phyloP scores from a whole-genome alignment of 2,888 invertebrate genomes.

The Pristionchus japonicus region DNA sequence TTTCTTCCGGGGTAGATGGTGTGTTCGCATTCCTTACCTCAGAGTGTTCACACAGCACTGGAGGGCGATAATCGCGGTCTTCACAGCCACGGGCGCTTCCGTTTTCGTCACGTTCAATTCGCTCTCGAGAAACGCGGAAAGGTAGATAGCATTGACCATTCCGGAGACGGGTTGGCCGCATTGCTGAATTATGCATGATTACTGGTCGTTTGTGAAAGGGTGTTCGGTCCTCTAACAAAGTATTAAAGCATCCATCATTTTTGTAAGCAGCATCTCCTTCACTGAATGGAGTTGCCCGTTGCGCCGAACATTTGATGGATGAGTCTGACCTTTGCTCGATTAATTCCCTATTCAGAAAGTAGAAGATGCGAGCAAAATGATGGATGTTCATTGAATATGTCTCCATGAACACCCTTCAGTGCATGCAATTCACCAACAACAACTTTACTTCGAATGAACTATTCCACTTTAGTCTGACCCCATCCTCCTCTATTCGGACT shows the following conservation, averaged over 20 bases:
- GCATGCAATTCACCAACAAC: no score
- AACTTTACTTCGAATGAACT: neutral
- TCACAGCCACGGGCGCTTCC: conserved; percentile 57
- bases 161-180: conserved; percentile 50
- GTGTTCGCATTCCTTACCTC: conserved; percentile 50
- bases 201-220: no score
- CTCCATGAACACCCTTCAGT: no score
- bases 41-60: conserved; percentile 60
- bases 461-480: neutral
- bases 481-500: neutral
- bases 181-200: conserved; percentile 40
- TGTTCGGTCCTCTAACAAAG: no score
- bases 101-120: conserved; percentile 55
- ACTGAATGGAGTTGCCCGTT: no score
- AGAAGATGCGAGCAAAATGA: neutral
- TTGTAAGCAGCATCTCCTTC: no score
- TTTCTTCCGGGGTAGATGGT: neutral
- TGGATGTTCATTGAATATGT: neutral
- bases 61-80: conserved; percentile 61
- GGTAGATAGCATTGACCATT: conserved; percentile 56
- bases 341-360: neutral
- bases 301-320: neutral
- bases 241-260: no score
- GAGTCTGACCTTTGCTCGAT: neutral
- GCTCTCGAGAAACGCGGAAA: conserved; percentile 61